Conservation (phyloP, 2,113 vertebrate species). For the Epinephelus moara region DNA sequence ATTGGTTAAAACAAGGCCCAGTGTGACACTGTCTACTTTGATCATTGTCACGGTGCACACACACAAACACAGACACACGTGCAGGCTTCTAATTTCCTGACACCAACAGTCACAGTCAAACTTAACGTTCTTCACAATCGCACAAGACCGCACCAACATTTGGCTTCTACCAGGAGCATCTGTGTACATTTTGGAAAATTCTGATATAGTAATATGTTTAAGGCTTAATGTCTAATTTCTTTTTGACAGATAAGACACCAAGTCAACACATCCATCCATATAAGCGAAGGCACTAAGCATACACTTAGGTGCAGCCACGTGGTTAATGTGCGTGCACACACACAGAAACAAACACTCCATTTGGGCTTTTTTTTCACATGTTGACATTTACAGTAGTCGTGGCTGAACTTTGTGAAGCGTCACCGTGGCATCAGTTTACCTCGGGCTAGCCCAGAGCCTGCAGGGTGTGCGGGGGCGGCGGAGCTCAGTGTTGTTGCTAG, state of each 20-base stretch:
- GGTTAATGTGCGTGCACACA: conserved; percentile 2
- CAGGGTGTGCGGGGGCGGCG: neutral
- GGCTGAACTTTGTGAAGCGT: conserved; percentile 50
- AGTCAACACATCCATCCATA: no score
- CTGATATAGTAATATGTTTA: neutral
- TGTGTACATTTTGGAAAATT: neutral
- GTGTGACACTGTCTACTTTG: conserved; percentile 53
- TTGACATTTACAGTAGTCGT: conserved; percentile 63
- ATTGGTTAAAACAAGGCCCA: conserved; percentile 53
- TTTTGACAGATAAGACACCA: neutral
- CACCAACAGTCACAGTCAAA: conserved; percentile 6
- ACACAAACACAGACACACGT: conserved; percentile 28
- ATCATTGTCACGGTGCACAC: conserved; percentile 34
- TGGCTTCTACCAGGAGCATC: neutral
- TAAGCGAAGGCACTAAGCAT: neutral
- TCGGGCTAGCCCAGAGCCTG: conserved; percentile 34
- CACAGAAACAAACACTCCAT: conserved; percentile 7
- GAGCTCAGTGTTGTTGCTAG: conserved; percentile 40
- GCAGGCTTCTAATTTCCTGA: conserved; percentile 1
- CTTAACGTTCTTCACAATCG: neutral
- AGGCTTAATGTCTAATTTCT: neutral
- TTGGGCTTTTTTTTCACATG: conserved; percentile 24
- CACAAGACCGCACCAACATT: neutral
- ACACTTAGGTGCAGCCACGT: neutral
- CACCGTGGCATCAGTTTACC: conserved; percentile 51